These are phyloP conservation scores for Mylabris sibirica DNA, from an alignment of 2,888 invertebrate genomes.

Conservation along the genomic window DNA sequence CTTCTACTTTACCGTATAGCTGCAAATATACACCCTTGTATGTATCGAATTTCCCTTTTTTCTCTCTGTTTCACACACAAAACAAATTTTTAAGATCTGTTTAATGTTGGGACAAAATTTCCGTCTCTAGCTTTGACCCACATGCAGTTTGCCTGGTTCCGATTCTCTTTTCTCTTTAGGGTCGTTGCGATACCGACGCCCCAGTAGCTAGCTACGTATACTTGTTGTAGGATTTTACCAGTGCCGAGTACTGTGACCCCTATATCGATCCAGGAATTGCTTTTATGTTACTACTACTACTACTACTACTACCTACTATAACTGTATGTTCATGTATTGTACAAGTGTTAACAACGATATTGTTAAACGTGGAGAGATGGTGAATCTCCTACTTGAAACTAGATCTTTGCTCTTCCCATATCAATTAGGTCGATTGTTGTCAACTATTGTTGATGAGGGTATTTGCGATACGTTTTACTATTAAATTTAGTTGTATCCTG, in stretches of 20 bases:
- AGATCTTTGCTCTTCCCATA: constrained; percentile 6
- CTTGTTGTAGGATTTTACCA: constrained; percentile 25
- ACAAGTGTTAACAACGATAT: constrained; percentile 18
- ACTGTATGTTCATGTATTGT: background rate
- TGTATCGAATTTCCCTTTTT: background rate
- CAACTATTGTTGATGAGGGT: background rate
- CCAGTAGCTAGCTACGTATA: background rate
- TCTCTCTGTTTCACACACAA: background rate
- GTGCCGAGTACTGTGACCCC: constrained; percentile 51
- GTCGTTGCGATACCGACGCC: constrained; percentile 6
- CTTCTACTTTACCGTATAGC: background rate
- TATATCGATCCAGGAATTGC: constrained; percentile 47
- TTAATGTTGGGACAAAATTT: background rate
- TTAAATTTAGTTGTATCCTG: background rate
- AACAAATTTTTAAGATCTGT: background rate
- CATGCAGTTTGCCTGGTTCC: background rate
- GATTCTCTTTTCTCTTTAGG: constrained; percentile 6
- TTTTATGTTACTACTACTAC: background rate
- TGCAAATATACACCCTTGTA: background rate
- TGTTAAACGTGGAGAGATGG: constrained; percentile 20
- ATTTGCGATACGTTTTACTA: background rate
- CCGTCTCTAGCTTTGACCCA: background rate
- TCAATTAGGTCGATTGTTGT: constrained; percentile 11
- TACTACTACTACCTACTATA: too few species aligned
- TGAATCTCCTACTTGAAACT: constrained; percentile 3